These are phyloP conservation scores for Baronia brevicornis DNA, from an alignment of 2,888 invertebrate species.

Conservation along the genomic window DNA sequence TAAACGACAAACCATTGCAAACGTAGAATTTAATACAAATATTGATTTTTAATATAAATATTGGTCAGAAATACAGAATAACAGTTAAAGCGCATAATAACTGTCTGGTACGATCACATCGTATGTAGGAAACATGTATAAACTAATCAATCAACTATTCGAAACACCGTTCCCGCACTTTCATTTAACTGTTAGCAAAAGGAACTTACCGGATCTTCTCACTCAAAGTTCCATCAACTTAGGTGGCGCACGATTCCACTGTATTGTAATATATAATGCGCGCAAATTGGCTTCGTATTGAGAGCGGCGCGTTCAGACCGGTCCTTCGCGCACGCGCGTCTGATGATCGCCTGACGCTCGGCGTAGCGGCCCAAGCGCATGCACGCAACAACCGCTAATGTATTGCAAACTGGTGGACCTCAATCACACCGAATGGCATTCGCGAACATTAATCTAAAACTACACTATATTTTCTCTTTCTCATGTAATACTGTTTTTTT, in stretches of 20 bases:
- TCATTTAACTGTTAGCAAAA: conserved; percentile 33
- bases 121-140: conserved; percentile 23
- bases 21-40: too few relatives aligned
- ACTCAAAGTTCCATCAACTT: conserved; percentile 39
- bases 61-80: too few relatives aligned
- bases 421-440: conserved; percentile 40
- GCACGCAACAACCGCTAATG: conserved; percentile 31
- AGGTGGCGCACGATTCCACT: conserved; percentile 26
- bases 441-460: conserved; percentile 1
- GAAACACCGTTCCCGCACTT: conserved; percentile 30
- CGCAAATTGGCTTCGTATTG: conserved; percentile 23
- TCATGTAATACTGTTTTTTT: too few relatives aligned
- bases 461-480: too few relatives aligned
- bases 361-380: conserved; percentile 21
- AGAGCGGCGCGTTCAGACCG: conserved; percentile 33
- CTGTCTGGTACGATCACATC: conserved; percentile 4
- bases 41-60: too few relatives aligned
- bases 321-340: conserved; percentile 46
- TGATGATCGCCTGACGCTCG: conserved; percentile 29
- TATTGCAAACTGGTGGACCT: conserved; percentile 44
- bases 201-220: conserved; percentile 46
- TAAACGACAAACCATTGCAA: too few relatives aligned
- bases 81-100: too few relatives aligned
- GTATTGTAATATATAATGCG: conserved; percentile 21
- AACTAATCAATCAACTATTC: conserved; percentile 33